Conservation (phyloP, 2,113 vertebrate species). For the Nerophis lumbriciformis region DNA sequence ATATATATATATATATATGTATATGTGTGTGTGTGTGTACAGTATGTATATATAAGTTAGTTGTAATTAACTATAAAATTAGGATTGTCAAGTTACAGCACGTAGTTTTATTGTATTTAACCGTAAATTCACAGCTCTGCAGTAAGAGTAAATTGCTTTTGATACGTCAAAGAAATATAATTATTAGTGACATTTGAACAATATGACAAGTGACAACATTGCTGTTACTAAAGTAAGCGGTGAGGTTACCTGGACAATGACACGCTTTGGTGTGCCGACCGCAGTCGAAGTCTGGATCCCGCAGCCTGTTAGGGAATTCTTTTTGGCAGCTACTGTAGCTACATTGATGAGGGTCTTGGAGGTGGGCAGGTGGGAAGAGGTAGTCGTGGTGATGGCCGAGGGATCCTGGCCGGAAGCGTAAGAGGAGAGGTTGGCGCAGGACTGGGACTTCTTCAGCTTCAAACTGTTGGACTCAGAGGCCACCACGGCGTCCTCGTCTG, state of each 20-base stretch:
- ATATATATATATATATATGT: too few species aligned
- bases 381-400: conserved; percentile 54
- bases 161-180: too few species aligned
- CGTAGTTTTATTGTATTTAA: too few species aligned
- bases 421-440: conserved; percentile 84
- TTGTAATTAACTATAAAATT: too few species aligned
- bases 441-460: conserved; percentile 89
- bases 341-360: conserved; percentile 77
- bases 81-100: too few species aligned
- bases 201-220: too few species aligned
- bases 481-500: conserved; percentile 44
- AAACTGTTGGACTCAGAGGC: conserved; percentile 71
- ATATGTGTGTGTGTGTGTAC: too few species aligned
- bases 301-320: conserved; percentile 64
- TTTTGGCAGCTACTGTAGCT: conserved; percentile 65
- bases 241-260: conserved; percentile 78
- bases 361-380: conserved; percentile 64
- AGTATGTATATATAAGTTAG: too few species aligned
- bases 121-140: too few species aligned
- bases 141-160: too few species aligned
- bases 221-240: too few species aligned
- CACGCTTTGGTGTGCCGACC: conserved; percentile 82
- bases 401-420: conserved; percentile 73
- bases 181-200: too few species aligned
- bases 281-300: conserved; percentile 59